Percentiles rank a stretch among this genome's conserved stretches.
Evolutionary conservation across 1,140 invertebrate species (phyloP).

Genomic region (Pararge aegeria): DNA sequence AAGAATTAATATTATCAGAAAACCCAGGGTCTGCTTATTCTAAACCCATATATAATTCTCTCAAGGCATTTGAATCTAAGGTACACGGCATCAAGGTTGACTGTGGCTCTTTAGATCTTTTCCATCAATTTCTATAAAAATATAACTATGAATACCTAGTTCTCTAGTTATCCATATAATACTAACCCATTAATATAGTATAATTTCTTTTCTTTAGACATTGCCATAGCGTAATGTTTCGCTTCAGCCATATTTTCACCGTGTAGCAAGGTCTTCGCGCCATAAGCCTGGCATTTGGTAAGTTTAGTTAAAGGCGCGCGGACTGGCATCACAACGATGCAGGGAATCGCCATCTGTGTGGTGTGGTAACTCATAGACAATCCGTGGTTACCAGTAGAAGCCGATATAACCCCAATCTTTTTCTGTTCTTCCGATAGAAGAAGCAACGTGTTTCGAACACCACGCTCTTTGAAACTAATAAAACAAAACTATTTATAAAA

Average conservation of each 20-base stretch:
- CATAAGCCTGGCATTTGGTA: slow-evolving; percentile 40
- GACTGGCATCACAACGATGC: slow-evolving; percentile 42
- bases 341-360: slow-evolving; percentile 38
- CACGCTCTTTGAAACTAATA: slow-evolving; percentile 47
- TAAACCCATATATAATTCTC: too few relatives aligned
- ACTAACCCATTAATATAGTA: slow-evolving; percentile 46
- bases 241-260: slow-evolving; percentile 43
- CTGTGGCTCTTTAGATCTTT: too few relatives aligned
- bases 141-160: too few relatives aligned
- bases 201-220: slow-evolving; percentile 47
- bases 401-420: slow-evolving; percentile 41
- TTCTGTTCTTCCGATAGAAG: slow-evolving; percentile 42
- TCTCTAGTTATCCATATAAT: too few relatives aligned
- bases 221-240: slow-evolving; percentile 35
- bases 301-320: slow-evolving; percentile 42
- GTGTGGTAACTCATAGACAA: slow-evolving; percentile 40
- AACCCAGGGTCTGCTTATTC: too few relatives aligned
- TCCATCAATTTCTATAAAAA: too few relatives aligned
- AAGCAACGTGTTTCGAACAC: slow-evolving; percentile 39
- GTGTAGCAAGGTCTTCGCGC: slow-evolving; percentile 39
- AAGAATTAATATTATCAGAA: too few relatives aligned
- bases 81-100: too few relatives aligned
- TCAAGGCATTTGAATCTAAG: too few relatives aligned
- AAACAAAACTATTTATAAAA: slow-evolving; percentile 7
- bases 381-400: slow-evolving; percentile 47